Evolutionary conservation across 2,888 invertebrate genomes (phyloP).

Genomic region (Rotaria macrura): DNA sequence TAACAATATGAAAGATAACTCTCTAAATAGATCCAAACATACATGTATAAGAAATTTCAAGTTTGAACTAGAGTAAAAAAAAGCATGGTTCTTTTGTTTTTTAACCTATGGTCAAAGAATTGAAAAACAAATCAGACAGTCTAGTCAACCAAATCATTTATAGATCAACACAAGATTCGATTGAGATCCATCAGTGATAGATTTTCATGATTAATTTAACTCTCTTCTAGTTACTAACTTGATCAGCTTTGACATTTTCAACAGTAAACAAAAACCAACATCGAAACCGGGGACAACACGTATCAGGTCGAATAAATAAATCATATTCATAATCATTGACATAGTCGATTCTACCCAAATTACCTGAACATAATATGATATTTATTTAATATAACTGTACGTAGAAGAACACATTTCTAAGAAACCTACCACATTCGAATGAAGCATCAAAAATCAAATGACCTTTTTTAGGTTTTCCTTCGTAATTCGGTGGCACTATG

Average conservation of each 20-base stretch:
- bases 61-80: too few relatives aligned
- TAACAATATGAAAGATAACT: too few relatives aligned
- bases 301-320: constrained; percentile 85
- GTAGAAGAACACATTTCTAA: background rate
- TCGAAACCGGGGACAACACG: constrained; percentile 77
- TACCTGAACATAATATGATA: constrained; percentile 54
- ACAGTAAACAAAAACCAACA: constrained; percentile 98
- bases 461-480: constrained; percentile 82
- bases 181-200: too few relatives aligned
- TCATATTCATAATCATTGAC: constrained; percentile 89
- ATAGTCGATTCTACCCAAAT: constrained; percentile 84
- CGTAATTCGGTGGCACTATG: constrained; percentile 53
- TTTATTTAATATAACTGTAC: too few relatives aligned
- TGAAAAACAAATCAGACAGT: too few relatives aligned
- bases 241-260: constrained; percentile 82
- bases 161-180: too few relatives aligned
- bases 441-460: constrained; percentile 92
- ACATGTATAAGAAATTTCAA: too few relatives aligned
- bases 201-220: too few relatives aligned
- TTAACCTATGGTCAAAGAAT: too few relatives aligned
- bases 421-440: constrained; percentile 71
- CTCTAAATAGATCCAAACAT: too few relatives aligned
- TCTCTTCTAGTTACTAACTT: constrained; percentile 54
- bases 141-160: too few relatives aligned
- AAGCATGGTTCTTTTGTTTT: too few relatives aligned